Evolutionary conservation across 2,113 vertebrate genomes (phyloP).

Genomic region (Cacatua alba): DNA sequence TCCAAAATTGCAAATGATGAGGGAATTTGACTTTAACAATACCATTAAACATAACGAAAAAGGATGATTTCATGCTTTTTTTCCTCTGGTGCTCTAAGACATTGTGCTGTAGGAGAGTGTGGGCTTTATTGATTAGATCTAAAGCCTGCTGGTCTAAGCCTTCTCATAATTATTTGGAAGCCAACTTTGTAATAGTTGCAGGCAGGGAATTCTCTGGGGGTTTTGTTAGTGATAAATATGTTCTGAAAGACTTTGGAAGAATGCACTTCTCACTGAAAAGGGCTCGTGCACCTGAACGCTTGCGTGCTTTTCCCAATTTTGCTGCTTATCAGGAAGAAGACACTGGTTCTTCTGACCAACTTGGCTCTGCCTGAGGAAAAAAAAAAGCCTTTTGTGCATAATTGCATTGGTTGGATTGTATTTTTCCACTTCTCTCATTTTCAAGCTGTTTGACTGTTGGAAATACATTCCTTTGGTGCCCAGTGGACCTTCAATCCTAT

Average conservation of each 20-base stretch:
- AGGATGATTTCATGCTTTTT: neutral
- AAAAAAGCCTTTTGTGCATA: neutral
- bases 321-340: neutral
- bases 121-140: neutral
- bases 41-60: neutral
- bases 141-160: neutral
- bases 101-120: neutral
- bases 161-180: neutral
- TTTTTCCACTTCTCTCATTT: neutral
- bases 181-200: neutral
- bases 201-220: neutral
- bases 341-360: neutral
- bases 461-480: neutral
- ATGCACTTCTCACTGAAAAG: neutral
- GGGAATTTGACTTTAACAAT: neutral
- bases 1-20: neutral
- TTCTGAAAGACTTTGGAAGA: neutral
- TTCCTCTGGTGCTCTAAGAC: neutral
- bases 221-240: neutral
- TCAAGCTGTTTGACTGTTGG: neutral
- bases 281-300: neutral
- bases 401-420: neutral
- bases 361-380: neutral
- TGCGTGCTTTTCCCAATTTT: neutral
- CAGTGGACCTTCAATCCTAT: neutral